These are phyloP conservation scores for Atrichornis clamosus DNA, from an alignment of 2,113 vertebrate genomes.

Conservation along the genomic window DNA sequence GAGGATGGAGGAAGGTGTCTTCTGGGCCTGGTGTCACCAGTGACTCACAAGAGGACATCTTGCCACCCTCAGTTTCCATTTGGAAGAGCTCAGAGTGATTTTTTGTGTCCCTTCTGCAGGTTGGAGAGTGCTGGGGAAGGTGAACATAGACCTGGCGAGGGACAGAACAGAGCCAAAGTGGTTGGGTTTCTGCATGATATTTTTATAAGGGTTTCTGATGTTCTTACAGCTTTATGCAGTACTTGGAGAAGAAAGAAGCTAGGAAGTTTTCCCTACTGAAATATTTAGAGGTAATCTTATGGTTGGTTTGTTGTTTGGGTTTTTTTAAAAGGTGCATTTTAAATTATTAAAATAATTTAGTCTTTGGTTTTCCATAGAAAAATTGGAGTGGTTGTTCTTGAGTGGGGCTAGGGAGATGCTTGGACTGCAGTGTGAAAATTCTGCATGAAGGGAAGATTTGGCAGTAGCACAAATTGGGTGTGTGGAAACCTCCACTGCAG, in stretches of 20 bases:
- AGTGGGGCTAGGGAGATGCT: neutral
- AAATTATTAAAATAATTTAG: neutral
- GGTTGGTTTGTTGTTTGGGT: neutral
- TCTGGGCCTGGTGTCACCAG: neutral
- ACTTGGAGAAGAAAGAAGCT: neutral
- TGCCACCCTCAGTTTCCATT: neutral
- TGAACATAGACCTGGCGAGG: neutral
- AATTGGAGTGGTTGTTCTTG: neutral
- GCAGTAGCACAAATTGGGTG: neutral
- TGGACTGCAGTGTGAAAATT: neutral
- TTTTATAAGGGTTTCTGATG: neutral
- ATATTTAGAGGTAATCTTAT: neutral
- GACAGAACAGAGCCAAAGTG: neutral
- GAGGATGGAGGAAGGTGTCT: neutral
- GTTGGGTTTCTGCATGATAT: neutral
- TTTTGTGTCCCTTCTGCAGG: neutral
- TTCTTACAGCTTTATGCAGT: neutral
- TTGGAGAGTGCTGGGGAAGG: neutral
- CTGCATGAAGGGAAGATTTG: accelerated
- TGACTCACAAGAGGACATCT: neutral
- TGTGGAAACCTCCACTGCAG: neutral
- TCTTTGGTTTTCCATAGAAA: neutral
- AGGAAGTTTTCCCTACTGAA: neutral
- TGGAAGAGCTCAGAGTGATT: neutral
- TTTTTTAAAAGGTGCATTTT: neutral